A percentile compares a stretch with the other conserved stretches of the same genome.
phyloP scores from a whole-genome alignment of 1,140 invertebrate genomes.

The Magallana gigas region DNA sequence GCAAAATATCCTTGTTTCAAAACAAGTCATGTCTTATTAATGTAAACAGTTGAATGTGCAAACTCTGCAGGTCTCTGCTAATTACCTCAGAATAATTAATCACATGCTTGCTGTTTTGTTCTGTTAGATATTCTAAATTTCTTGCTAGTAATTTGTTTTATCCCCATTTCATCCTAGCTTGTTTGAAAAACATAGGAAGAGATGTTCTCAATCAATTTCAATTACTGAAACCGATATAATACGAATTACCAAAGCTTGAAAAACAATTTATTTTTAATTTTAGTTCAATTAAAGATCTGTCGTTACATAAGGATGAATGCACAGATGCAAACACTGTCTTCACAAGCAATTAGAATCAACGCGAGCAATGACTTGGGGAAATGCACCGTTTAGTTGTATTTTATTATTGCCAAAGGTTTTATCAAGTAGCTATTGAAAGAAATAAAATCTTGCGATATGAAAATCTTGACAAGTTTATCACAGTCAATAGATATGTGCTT shows the following conservation, averaged over 20 bases:
- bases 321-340: too few species aligned
- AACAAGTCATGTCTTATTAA: constrained; percentile 17
- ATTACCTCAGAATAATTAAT: not conserved
- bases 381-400: too few species aligned
- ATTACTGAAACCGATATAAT: not conserved
- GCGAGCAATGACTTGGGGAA: too few species aligned
- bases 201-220: not conserved
- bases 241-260: not conserved
- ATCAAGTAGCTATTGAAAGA: not conserved
- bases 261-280: not conserved
- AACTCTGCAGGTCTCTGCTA: not conserved
- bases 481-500: not conserved
- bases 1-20: not conserved
- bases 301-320: too few species aligned
- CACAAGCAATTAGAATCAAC: too few species aligned
- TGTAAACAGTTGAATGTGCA: constrained; percentile 8
- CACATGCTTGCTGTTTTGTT: not conserved
- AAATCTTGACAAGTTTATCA: constrained; percentile 10
- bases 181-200: not conserved
- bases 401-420: too few species aligned
- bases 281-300: too few species aligned
- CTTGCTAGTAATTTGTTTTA: not conserved
- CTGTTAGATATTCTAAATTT: not conserved
- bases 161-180: not conserved
- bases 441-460: not conserved